These are phyloP conservation scores for Chalcis sispes DNA, from an alignment of 2,888 invertebrate species.

Conservation along the genomic window DNA sequence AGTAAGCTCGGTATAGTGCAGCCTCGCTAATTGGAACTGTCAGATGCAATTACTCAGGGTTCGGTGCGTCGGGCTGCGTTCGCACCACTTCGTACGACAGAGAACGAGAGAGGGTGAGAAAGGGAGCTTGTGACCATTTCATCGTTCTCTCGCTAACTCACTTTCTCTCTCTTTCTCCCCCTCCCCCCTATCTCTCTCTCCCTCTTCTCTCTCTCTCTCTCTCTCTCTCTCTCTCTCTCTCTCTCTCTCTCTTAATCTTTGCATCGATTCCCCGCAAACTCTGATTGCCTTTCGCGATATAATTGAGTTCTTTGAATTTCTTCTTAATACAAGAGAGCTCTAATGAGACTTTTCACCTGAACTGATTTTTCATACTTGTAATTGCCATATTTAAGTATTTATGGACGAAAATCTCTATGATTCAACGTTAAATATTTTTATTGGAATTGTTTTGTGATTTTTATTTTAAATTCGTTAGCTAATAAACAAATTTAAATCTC, in stretches of 20 bases:
- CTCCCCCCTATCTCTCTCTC: not conserved
- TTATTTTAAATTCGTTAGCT: too few relatives aligned
- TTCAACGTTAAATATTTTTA: too few relatives aligned
- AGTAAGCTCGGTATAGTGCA: not conserved
- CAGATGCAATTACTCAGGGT: conserved; percentile 43
- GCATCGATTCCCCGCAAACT: not conserved
- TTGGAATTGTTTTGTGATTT: too few relatives aligned
- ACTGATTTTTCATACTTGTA: not conserved
- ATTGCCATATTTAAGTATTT: not conserved
- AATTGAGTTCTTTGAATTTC: conserved; percentile 32
- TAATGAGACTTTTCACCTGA: not conserved
- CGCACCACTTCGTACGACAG: too few relatives aligned
- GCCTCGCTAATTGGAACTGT: conserved; percentile 49
- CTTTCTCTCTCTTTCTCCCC: too few relatives aligned
- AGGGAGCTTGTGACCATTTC: conserved; percentile 6
- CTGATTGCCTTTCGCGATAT: conserved; percentile 8
- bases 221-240: too few relatives aligned
- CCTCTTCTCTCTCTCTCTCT: too few relatives aligned
- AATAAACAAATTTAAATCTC: too few relatives aligned
- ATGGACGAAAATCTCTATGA: too few relatives aligned
- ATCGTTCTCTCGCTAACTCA: too few relatives aligned
- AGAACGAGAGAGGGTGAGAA: too few relatives aligned
- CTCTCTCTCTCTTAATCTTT: conserved; percentile 39
- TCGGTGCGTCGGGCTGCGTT: conserved; percentile 15
- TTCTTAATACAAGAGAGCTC: not conserved